Evolutionary conservation across 2,113 vertebrate species (phyloP).

Genomic region (Tinamus guttatus): DNA sequence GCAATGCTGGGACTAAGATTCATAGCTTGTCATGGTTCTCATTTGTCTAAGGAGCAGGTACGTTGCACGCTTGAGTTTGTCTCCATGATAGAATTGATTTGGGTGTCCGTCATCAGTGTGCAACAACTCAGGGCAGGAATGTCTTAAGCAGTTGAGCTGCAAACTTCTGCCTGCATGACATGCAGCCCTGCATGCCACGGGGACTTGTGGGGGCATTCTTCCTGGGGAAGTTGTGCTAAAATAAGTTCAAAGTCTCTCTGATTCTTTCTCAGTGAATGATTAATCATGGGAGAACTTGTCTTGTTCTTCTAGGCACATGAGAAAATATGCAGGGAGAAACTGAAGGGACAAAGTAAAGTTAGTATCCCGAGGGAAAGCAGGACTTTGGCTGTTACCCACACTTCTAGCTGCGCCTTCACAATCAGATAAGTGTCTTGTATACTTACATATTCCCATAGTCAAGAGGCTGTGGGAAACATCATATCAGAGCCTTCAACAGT

Average conservation of each 20-base stretch:
- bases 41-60: neutral
- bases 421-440: neutral
- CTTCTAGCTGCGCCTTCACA: neutral
- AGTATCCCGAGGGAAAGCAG: neutral
- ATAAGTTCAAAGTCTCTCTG: constrained; percentile 15
- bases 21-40: neutral
- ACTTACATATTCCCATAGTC: neutral
- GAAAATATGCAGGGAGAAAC: constrained; percentile 33
- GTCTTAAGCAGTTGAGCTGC: accelerated
- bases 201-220: constrained; percentile 38
- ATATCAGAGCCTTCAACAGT: neutral
- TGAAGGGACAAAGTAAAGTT: neutral
- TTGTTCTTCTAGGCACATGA: neutral
- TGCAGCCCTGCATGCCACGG: neutral
- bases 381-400: neutral
- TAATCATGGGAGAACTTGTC: neutral
- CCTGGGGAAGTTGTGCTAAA: constrained; percentile 44
- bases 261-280: constrained; percentile 53
- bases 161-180: neutral
- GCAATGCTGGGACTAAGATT: neutral
- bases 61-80: neutral
- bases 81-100: neutral
- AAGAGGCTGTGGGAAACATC: neutral
- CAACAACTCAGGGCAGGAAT: neutral
- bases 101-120: neutral